These are phyloP conservation scores for Scalopus aquaticus DNA, from an alignment of 2,113 vertebrate genomes.

Conservation along the genomic window DNA sequence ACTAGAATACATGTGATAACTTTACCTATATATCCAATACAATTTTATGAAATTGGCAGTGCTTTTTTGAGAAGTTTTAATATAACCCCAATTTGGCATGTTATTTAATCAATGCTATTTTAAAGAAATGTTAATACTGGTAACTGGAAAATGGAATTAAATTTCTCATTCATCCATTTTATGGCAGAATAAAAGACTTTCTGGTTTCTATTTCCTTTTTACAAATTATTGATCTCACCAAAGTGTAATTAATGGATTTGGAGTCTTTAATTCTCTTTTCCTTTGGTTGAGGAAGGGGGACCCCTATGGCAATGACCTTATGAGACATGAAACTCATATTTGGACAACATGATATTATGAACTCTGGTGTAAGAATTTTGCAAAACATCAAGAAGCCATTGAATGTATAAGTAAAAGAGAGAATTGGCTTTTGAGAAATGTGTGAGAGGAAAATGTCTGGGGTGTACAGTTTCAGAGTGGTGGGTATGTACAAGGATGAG, in stretches of 20 bases:
- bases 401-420: background rate
- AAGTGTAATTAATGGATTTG: background rate
- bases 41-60: background rate
- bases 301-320: background rate
- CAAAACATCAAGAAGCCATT: slow-evolving; percentile 29
- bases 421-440: background rate
- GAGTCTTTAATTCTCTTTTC: background rate
- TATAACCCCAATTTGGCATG: background rate
- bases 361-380: background rate
- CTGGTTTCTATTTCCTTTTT: background rate
- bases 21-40: background rate
- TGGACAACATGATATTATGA: background rate
- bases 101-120: slow-evolving; percentile 21
- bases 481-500: background rate
- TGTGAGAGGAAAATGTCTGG: background rate
- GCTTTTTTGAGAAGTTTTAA: background rate
- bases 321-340: background rate
- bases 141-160: background rate
- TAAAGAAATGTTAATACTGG: background rate
- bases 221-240: background rate
- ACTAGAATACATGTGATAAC: background rate
- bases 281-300: background rate
- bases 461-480: background rate
- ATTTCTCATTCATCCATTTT: background rate
- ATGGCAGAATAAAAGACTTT: background rate